Conservation (phyloP, 2,797 vertebrate species). For the Sciurus carolinensis region DNA sequence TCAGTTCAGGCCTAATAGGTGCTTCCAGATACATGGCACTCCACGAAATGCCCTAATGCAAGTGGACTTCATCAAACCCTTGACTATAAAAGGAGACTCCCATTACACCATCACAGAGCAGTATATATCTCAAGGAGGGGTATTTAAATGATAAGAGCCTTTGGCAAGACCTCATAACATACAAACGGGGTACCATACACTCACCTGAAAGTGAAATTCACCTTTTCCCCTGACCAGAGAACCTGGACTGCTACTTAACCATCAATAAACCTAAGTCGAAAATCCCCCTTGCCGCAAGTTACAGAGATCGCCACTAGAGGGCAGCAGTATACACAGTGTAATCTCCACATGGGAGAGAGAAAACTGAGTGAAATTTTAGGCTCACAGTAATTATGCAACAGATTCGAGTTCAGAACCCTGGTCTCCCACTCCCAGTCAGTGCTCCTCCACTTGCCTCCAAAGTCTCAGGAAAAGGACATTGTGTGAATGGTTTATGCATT, state of each 20-base stretch:
- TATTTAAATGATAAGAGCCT: neutral
- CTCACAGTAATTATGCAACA: neutral
- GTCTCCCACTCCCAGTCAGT: neutral
- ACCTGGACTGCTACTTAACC: neutral
- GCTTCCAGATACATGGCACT: neutral
- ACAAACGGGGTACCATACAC: neutral
- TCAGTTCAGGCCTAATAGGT: neutral
- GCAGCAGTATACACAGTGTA: slow-evolving; percentile 41
- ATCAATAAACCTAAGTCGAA: neutral
- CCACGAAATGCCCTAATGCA: neutral
- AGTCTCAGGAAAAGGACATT: neutral
- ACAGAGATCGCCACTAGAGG: slow-evolving; percentile 64
- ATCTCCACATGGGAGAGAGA: neutral
- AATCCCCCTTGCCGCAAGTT: neutral
- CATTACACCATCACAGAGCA: rapidly evolving
- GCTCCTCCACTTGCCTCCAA: neutral
- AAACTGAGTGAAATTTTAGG: neutral
- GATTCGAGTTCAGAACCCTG: neutral
- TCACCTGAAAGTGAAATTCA: neutral
- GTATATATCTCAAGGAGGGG: neutral
- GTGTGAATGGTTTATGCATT: neutral
- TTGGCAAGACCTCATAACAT: neutral
- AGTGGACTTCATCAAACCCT: neutral
- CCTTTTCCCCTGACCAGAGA: neutral
- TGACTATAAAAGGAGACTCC: neutral